Conservation (phyloP, 2,888 invertebrate genomes). For the Athripsodes cinereus region DNA sequence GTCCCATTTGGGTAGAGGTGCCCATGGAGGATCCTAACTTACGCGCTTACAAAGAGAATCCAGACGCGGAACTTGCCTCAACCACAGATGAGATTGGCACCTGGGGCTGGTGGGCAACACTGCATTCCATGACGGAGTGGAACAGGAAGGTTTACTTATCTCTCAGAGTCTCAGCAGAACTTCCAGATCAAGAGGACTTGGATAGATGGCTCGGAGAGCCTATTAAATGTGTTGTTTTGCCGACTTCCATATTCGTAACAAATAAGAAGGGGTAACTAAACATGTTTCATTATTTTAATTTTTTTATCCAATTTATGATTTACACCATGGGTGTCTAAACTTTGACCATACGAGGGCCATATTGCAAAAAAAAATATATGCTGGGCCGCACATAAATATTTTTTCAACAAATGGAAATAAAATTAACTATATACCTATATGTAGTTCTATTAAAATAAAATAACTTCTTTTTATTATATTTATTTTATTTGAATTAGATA, state of each 20-base stretch:
- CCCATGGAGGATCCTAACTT: slow-evolving; percentile 53
- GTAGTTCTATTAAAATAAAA: too few species aligned
- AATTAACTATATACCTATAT: too few species aligned
- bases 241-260: slow-evolving; percentile 77
- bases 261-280: slow-evolving; percentile 79
- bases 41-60: slow-evolving; percentile 14
- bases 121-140: slow-evolving; percentile 55
- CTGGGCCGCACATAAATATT: too few species aligned
- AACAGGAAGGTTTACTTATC: slow-evolving; percentile 62
- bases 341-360: too few species aligned
- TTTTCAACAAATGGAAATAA: too few species aligned
- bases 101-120: slow-evolving; percentile 78
- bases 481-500: too few species aligned
- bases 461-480: too few species aligned
- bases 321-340: too few species aligned
- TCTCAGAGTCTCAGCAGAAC: slow-evolving; percentile 73
- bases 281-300: too few species aligned
- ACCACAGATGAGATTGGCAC: slow-evolving; percentile 47
- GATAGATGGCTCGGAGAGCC: slow-evolving; percentile 95
- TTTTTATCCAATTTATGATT: too few species aligned
- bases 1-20: slow-evolving; percentile 59
- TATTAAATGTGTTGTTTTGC: slow-evolving; percentile 74
- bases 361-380: too few species aligned
- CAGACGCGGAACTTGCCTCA: slow-evolving; percentile 31
- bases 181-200: slow-evolving; percentile 64